Evolutionary conservation across 1,140 invertebrate genomes (phyloP), one percentile per base, ranked within the genome.

Genomic region (Nomia melanderi): DNA sequence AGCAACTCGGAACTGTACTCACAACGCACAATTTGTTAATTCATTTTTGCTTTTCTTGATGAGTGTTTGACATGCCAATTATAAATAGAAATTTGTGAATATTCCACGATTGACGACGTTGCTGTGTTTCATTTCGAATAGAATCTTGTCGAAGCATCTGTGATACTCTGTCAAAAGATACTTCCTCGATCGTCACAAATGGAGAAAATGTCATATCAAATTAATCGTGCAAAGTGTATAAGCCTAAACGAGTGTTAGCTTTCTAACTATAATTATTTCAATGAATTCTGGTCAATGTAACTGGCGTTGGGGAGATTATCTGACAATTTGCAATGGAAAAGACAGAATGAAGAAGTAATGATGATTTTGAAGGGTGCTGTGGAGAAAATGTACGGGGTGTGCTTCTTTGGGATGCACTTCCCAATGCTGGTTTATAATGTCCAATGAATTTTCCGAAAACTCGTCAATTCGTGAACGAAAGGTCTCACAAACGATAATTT

Each of bases 201-300:
- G n/a, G 47, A 39, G 17, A 53, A 29, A n/a, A 27, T 74, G n/a
- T 74, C 72, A 67, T 75, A 75, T 75, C 63, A 59, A 75, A 11
- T 29, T 50, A 31, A 64, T 29, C 20, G 62, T 65, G 41, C 11
- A 50, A 64, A 56, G 7, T 54, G 23, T 56, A 56, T 50, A 41
- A 77, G 54, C 44, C 41, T 60, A 70, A 76, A 12, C 2, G 39
- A 60, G 29, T 70, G 65, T 70, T 59, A 77, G 56, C 56, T 77
- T 53, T 8, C 12, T 77, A 77, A 39, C 4, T 6, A 39, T 56
- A 44, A 66, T 23, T 11, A n/a, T 65, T 23, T 9, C 25, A 62
- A 36, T 8, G 36, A 65, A 17, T 31, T 47, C 50, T 17, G 17
- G 56, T 41, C 65, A 29, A 78, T 82, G 63, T 23, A 66, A 33